Evolutionary conservation across 2,888 invertebrate genomes (phyloP).

Genomic region (Desoria tigrina): DNA sequence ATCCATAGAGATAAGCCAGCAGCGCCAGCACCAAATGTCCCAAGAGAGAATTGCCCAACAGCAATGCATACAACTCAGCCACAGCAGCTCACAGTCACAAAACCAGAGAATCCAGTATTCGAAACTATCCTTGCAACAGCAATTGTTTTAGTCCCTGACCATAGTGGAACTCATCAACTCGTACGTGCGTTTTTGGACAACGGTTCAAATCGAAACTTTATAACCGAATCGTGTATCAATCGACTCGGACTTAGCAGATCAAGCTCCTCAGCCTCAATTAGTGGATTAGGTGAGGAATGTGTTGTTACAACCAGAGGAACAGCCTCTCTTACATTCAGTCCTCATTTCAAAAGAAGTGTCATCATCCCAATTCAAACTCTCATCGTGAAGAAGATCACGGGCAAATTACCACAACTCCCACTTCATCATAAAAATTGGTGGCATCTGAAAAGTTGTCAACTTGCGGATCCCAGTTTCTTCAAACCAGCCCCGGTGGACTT

Average conservation of each 20-base stretch:
- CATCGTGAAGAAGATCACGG: slow-evolving; percentile 18
- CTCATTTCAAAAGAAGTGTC: background rate
- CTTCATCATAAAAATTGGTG: background rate
- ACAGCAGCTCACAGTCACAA: no score
- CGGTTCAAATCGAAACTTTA: slow-evolving; percentile 26
- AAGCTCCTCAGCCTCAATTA: background rate
- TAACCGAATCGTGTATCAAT: slow-evolving; percentile 19
- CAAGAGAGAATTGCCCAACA: background rate
- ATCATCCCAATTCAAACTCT: slow-evolving; percentile 14
- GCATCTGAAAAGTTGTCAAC: slow-evolving; percentile 19
- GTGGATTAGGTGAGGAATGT: slow-evolving; percentile 12
- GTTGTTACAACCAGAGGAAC: slow-evolving; percentile 8
- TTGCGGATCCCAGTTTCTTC: slow-evolving; percentile 33
- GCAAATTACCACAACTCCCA: slow-evolving; percentile 5
- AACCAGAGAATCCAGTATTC: no score
- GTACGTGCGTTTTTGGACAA: slow-evolving; percentile 26
- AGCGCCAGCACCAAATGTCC: background rate
- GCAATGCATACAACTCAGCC: background rate
- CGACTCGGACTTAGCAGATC: slow-evolving; percentile 14
- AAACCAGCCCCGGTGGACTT: slow-evolving; percentile 24
- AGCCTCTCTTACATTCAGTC: background rate
- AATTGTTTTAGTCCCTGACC: slow-evolving; percentile 11
- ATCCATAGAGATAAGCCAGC: slow-evolving; percentile 13
- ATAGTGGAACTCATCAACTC: background rate
- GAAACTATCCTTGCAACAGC: slow-evolving; percentile 29